A percentile compares a stretch with the other conserved stretches of the same genome.
phyloP scores from a whole-genome alignment of 2,797 vertebrate species.

The Eidolon dupreanum region DNA sequence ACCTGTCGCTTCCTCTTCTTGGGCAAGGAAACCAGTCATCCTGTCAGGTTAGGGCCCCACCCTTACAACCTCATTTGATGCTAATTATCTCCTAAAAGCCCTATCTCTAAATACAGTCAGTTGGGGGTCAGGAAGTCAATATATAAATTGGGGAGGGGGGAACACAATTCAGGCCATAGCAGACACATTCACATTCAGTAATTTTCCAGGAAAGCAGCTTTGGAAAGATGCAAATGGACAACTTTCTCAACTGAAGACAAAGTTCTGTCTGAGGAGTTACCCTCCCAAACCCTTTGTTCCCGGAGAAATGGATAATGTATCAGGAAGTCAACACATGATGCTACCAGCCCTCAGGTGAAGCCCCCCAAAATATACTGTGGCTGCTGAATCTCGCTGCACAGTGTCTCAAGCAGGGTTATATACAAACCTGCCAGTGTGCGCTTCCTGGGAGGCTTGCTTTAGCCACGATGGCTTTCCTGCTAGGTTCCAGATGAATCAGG shows the following conservation, averaged over 20 bases:
- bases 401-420: neutral
- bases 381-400: neutral
- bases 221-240: neutral
- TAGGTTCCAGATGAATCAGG: neutral
- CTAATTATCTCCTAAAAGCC: neutral
- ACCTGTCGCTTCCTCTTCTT: neutral
- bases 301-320: neutral
- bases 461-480: neutral
- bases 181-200: neutral
- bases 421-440: neutral
- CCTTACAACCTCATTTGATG: neutral
- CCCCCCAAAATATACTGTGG: neutral
- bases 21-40: neutral
- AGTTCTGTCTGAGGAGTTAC: neutral
- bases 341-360: neutral
- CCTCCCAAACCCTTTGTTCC: neutral
- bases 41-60: neutral
- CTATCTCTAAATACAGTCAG: neutral
- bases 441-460: neutral
- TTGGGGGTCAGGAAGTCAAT: neutral
- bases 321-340: neutral
- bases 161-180: neutral
- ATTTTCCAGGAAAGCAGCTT: neutral
- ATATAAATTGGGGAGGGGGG: neutral
- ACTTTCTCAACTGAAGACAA: neutral